Evolutionary conservation across 2,888 invertebrate species (phyloP).

Genomic region (Temnothorax ravouxi): DNA sequence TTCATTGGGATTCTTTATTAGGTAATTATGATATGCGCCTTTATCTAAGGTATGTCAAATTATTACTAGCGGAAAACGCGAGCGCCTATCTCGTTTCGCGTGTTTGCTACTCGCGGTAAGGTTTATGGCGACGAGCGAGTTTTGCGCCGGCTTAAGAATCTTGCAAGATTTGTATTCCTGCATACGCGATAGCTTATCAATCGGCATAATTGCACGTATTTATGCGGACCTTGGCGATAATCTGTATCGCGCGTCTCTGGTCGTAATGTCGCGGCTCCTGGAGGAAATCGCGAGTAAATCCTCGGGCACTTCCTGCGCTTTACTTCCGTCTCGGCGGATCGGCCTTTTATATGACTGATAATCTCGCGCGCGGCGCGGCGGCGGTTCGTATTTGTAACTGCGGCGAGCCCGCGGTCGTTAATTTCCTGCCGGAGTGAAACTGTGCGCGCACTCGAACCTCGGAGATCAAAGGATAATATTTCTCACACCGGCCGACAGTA

Average conservation of each 20-base stretch:
- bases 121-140: neutral
- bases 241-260: constrained; percentile 3
- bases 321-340: constrained; percentile 76
- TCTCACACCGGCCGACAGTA: constrained; percentile 81
- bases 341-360: constrained; percentile 76
- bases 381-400: constrained; percentile 64
- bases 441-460: constrained; percentile 66
- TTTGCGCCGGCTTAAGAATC: neutral
- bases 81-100: neutral
- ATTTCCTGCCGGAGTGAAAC: constrained; percentile 82
- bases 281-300: constrained; percentile 21
- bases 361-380: constrained; percentile 69
- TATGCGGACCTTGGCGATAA: constrained; percentile 45
- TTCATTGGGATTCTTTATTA: constrained; percentile 8
- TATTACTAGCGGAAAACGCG: constrained; percentile 3
- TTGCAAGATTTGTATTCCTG: neutral
- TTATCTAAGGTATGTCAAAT: constrained; percentile 27
- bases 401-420: constrained; percentile 77
- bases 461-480: constrained; percentile 84
- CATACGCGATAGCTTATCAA: constrained; percentile 22
- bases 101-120: neutral
- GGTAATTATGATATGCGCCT: neutral
- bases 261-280: neutral
- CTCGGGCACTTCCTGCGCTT: constrained; percentile 59
- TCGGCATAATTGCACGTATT: constrained; percentile 30